Percentiles rank a stretch among this genome's conserved stretches.
Conservation (phyloP, 1,140 invertebrate genomes). For the Dendrolimus punctatus region DNA sequence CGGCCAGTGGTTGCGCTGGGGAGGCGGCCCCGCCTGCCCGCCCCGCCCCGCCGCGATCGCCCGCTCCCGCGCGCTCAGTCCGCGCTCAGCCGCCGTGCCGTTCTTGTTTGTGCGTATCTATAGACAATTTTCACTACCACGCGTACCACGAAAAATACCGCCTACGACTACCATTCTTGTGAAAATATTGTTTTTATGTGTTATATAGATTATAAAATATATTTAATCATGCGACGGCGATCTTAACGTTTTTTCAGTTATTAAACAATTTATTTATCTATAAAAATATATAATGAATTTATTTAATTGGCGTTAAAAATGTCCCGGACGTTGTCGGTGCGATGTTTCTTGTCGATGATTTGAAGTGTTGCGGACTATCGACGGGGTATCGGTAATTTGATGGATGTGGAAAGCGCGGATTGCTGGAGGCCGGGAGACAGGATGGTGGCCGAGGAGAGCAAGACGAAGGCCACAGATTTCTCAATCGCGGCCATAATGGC, state of each 20-base stretch:
- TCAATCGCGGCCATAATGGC: slow-evolving; percentile 95
- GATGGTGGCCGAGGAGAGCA: slow-evolving; percentile 73
- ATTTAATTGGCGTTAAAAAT: slow-evolving; percentile 26
- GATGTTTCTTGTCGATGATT: slow-evolving; percentile 20
- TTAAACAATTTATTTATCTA: not conserved
- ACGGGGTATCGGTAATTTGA: slow-evolving; percentile 42
- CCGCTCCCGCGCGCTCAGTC: slow-evolving; percentile 40
- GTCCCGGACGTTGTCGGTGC: slow-evolving; percentile 45
- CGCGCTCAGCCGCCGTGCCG: slow-evolving; percentile 62
- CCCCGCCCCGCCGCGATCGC: slow-evolving; percentile 24
- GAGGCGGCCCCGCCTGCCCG: slow-evolving; percentile 33
- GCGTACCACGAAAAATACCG: slow-evolving; percentile 9
- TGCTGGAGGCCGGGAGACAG: slow-evolving; percentile 68
- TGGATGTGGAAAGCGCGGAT: slow-evolving; percentile 62
- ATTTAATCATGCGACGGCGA: slow-evolving; percentile 1
- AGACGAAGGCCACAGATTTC: slow-evolving; percentile 86
- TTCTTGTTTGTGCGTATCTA: slow-evolving; percentile 36
- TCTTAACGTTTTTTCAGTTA: not conserved
- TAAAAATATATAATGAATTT: slow-evolving; percentile 5
- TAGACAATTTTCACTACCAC: slow-evolving; percentile 8
- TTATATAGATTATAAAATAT: slow-evolving; percentile 3
- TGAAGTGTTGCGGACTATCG: slow-evolving; percentile 24
- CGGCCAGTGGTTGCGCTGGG: slow-evolving; percentile 39
- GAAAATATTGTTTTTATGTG: slow-evolving; percentile 4
- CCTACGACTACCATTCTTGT: not conserved